Evolutionary conservation across 2,797 vertebrate species (phyloP).

Genomic region (Percopsis omiscomaycus): DNA sequence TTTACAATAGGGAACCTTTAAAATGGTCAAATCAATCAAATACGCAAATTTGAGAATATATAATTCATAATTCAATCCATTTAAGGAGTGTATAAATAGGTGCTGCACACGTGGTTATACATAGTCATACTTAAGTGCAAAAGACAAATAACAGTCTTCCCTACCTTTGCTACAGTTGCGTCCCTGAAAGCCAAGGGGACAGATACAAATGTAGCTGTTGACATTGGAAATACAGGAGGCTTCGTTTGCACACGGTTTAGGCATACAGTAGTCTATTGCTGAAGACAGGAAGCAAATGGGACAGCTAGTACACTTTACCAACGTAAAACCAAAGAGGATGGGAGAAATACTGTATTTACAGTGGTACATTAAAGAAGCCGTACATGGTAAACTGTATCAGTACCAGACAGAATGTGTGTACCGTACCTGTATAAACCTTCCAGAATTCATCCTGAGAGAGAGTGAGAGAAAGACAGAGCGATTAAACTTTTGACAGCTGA

Average conservation of each 20-base stretch:
- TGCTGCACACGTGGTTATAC: background rate
- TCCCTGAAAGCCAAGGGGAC: conserved; percentile 67
- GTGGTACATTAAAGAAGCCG: no score
- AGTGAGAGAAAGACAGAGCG: conserved; percentile 11
- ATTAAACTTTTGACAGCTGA: background rate
- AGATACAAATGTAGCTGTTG: conserved; percentile 70
- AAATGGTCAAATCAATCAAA: no score
- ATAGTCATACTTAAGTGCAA: background rate
- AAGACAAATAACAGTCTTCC: background rate
- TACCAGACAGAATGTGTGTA: background rate
- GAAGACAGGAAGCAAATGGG: conserved; percentile 17
- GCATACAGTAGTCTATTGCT: conserved; percentile 71
- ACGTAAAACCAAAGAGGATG: background rate
- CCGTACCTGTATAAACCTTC: conserved; percentile 74
- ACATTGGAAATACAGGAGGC: conserved; percentile 65
- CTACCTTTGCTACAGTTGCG: conserved; percentile 74
- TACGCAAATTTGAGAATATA: no score
- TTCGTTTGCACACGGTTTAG: conserved; percentile 73
- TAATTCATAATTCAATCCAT: no score
- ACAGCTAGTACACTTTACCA: background rate
- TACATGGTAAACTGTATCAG: background rate
- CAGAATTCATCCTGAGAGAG: conserved; percentile 75
- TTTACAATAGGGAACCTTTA: no score
- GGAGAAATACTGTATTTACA: no score
- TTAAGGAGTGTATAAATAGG: background rate